Evolutionary conservation across 2,797 vertebrate genomes (phyloP), one percentile per base, ranked within the genome.

Genomic region (Atherinosoma microstoma): DNA sequence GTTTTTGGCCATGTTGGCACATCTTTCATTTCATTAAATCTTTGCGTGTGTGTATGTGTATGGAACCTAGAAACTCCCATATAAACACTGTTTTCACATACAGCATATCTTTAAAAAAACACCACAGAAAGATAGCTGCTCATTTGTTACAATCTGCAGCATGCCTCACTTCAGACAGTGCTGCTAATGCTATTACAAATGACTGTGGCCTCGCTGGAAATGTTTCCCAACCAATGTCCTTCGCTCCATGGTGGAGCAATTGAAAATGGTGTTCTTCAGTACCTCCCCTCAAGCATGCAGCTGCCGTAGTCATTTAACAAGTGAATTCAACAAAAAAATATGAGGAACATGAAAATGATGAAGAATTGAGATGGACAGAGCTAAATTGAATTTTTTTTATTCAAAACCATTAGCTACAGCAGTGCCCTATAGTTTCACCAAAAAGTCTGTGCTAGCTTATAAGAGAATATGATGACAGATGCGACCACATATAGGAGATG

Each of bases 191-290:
- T 76, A 78, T 84, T 78, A 89, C 78, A 88, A 79, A 91, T 81
- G 83, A 84, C 79, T 89, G 66, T 81, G 85, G 85, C 82, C 88
- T 91, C 64, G 77, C 67, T 74, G 71, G 75, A 84, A 87, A 35
- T 24, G 57, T 71, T 75, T 83, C 64, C 64, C 64, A 59, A 60
- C 67, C 58, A 34, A 53, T 34, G 29, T 36, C 6, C 24, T 60
- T 59, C 24, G 36, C 45, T 74, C 56, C 22, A 45, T 3, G 0
- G 40, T n/a, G 32, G 75, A 65, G 53, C 77, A 73, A 88, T 65
- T 68, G 78, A 82, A 84, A 80, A 79, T 61, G 53, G 70, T 85
- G 58, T 58, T 40, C 69, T 84, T 63, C 73, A 47, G 83, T 84
- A 79, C 42, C 45, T 81, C 40, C 53, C 67, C 67, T 80, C 47